Evolutionary conservation across 2,113 vertebrate species (phyloP).

Genomic region (Ptilorrhoa leucosticta): DNA sequence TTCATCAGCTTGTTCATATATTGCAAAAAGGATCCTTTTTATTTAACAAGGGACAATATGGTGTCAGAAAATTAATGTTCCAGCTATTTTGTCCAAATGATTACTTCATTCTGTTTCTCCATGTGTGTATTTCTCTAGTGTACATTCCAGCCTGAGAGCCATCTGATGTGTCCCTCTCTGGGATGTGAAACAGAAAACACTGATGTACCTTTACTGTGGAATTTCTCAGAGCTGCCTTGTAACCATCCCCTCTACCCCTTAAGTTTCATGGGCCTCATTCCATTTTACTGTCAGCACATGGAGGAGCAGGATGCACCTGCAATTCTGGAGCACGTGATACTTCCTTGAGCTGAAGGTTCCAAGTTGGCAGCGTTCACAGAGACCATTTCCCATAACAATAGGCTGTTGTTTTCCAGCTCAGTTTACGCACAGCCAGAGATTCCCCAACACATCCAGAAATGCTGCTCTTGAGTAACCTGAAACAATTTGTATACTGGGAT

Average conservation of each 20-base stretch:
- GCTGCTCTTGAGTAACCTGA: not conserved
- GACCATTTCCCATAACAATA: not conserved
- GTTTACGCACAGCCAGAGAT: not conserved
- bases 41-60: not conserved
- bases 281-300: not conserved
- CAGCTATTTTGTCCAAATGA: not conserved
- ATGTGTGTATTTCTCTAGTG: not conserved
- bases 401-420: not conserved
- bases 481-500: not conserved
- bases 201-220: rapidly evolving
- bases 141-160: not conserved
- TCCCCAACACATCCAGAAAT: not conserved
- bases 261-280: not conserved
- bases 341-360: constrained; percentile 6
- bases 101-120: not conserved
- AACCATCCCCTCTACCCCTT: not conserved
- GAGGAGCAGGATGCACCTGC: constrained; percentile 34
- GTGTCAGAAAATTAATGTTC: not conserved
- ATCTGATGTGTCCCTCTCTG: not conserved
- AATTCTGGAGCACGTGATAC: not conserved
- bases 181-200: not conserved
- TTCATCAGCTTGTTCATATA: not conserved
- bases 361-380: not conserved
- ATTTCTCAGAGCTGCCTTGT: not conserved
- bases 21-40: not conserved